Conservation (phyloP, 2,113 vertebrate genomes). For the Nestor notabilis region DNA sequence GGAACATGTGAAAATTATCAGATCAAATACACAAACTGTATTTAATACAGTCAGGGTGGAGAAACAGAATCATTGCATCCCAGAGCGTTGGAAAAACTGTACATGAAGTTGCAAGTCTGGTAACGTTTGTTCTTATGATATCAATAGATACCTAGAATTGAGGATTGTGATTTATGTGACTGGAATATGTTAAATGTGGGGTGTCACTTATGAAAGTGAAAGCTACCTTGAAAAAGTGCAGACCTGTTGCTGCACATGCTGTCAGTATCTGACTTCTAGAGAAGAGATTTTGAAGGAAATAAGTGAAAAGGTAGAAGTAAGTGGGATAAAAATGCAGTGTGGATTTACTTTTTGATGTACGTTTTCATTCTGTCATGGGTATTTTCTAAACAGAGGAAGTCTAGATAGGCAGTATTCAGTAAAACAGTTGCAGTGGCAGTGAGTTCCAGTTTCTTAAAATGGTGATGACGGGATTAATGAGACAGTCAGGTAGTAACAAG, state of each 20-base stretch:
- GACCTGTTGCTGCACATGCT: background rate
- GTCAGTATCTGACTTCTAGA: background rate
- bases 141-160: background rate
- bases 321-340: background rate
- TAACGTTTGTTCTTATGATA: background rate
- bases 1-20: background rate
- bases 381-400: background rate
- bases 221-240: background rate
- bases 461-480: fast-evolving
- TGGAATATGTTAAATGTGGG: background rate
- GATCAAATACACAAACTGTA: background rate
- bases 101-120: background rate
- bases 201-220: background rate
- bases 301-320: background rate
- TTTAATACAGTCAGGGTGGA: background rate
- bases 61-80: background rate
- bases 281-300: background rate
- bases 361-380: background rate
- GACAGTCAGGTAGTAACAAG: background rate
- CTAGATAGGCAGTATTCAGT: background rate
- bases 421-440: background rate
- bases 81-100: background rate
- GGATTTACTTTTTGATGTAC: background rate
- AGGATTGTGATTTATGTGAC: background rate
- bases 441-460: background rate